phyloP scores from a whole-genome alignment of 2,113 vertebrate species.

The Elachura formosa region DNA sequence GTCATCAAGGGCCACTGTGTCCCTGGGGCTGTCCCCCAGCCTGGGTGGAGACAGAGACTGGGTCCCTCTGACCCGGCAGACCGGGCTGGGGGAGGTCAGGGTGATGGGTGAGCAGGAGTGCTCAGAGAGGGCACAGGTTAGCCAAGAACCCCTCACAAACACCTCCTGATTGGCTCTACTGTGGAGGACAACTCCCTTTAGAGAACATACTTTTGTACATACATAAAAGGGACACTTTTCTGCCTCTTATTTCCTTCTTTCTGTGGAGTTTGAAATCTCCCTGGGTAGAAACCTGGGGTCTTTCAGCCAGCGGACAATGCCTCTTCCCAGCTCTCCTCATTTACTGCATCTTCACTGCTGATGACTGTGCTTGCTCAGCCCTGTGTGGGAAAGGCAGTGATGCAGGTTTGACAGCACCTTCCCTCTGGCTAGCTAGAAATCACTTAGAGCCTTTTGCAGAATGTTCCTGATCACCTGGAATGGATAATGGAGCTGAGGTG shows the following conservation, averaged over 20 bases:
- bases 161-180: not conserved
- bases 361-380: not conserved
- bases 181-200: not conserved
- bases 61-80: not conserved
- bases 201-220: not conserved
- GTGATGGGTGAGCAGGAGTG: not conserved
- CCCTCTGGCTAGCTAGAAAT: not conserved
- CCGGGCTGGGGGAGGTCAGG: not conserved
- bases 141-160: not conserved
- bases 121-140: not conserved
- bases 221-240: not conserved
- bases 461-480: not conserved
- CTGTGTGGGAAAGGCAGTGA: not conserved
- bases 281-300: not conserved
- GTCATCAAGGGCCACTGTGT: accelerated
- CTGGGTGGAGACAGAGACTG: not conserved
- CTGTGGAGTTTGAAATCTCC: not conserved
- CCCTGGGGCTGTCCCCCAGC: not conserved
- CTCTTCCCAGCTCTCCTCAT: not conserved
- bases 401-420: not conserved
- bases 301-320: not conserved
- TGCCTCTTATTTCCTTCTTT: not conserved
- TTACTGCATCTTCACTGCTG: not conserved
- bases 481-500: not conserved
- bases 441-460: not conserved